These are phyloP conservation scores for Eulemur albifrons DNA, from an alignment of 2,797 vertebrate species.

Conservation along the genomic window DNA sequence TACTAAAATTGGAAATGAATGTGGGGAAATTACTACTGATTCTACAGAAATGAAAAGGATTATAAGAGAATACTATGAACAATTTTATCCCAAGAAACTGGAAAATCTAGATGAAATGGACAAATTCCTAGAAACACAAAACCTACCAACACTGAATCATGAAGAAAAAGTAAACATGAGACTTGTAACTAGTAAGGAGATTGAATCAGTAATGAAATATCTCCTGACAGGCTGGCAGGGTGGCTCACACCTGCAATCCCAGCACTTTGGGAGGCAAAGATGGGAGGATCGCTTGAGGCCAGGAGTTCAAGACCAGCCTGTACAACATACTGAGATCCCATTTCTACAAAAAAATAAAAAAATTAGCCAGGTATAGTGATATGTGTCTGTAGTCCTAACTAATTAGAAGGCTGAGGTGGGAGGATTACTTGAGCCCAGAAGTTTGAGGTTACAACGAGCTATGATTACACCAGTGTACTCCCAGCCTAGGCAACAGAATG, in stretches of 20 bases:
- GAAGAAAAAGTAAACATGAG: neutral
- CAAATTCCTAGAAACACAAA: neutral
- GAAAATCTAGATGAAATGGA: neutral
- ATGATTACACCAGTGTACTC: neutral
- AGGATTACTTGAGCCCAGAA: neutral
- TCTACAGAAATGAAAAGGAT: slow-evolving; percentile 3
- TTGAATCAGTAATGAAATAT: neutral
- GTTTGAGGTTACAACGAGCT: neutral
- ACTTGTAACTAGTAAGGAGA: neutral
- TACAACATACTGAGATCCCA: neutral
- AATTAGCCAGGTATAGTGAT: neutral
- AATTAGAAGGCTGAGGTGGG: neutral
- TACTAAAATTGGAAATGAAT: neutral
- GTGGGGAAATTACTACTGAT: neutral
- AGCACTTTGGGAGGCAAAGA: neutral
- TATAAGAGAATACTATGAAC: neutral
- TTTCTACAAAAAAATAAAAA: neutral
- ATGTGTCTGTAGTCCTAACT: neutral
- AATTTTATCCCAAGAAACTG: neutral
- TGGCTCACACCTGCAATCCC: neutral
- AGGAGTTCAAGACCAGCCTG: neutral
- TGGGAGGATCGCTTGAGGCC: neutral
- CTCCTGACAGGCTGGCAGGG: neutral
- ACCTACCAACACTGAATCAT: neutral
- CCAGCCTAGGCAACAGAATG: too few species aligned